Base-by-base conservation (phyloP, 1,140 invertebrate species). In the Euwallacea similis region DNA sequence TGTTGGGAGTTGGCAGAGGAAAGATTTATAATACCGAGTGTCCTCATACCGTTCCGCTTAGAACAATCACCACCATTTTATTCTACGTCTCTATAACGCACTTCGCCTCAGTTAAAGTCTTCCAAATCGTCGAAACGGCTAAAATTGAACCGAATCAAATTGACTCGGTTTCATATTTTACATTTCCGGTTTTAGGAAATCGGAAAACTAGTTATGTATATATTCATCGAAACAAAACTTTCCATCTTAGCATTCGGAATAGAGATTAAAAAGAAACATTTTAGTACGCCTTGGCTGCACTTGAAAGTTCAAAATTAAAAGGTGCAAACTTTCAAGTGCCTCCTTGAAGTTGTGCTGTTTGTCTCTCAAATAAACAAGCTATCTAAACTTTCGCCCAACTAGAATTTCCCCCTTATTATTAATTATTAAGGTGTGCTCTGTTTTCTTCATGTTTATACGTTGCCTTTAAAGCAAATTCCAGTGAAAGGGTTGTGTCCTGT, bases 231-330 rank as follows among this genome's bases (percentile, higher is more conserved):
- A 66, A 58, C 53, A 56, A 66, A 66, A 56, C 55, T 66, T 66
- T 66, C 44, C 41, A 41, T 50, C 54, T 66, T 56, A 56, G 41
- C 42, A 66, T 56, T 66, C 55, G 33, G 16, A 68, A 16, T 33
- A 68, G 42, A 50, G 33, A 68, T 68, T 68, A 68, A 60, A 68
- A 68, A 60, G 55, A 60, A 68, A 68, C 56, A 60, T 60, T 68
- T 60, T 68, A 58, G 53, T 60, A 16, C 56, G 7, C 66, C 56
- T 58, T 60, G 66, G 21, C 16, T 65, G 13, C 63, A 53, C 46
- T 68, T 41, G 58, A 43, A 68, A 68, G 56, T 68, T 60, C 56
- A 68, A 68, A 60, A 68, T 68, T 67, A 67, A 67, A 67, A 67
- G 65, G 65, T 58, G 54, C 65, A 67, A 67, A 67, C 47, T 66